Base-by-base conservation (phyloP, 2,888 invertebrate species). In the Stramonita haemastoma region DNA sequence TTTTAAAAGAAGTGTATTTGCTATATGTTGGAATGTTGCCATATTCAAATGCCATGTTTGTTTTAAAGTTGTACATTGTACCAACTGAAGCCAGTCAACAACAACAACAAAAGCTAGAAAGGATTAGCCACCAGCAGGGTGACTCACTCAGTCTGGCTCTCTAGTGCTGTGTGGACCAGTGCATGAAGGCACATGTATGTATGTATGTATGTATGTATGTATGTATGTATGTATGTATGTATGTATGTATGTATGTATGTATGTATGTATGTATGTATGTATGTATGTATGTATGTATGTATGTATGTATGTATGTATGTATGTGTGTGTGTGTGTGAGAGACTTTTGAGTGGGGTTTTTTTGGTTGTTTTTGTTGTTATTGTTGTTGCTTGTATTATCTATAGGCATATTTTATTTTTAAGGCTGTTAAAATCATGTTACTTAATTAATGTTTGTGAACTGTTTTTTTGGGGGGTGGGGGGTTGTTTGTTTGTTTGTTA, bases 171-270 rank as follows among this genome's bases (percentile, higher is more conserved):
- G n/a, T n/a, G n/a, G n/a, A n/a, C 13, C 60, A 60, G 22, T 73
- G 73, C 22, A 73, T 26, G 73, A 73, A 26, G 79, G 34, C 34
- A 79, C 79, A 29, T 79, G 79, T 32, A 34, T 79, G 79, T 79
- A 26, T 79, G 79, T 79, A 26, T 79, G 79, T 79, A 26, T 79
- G 79, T 32, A 26, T 79, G 79, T 79, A 26, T 79, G 79, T 79
- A 26, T 79, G 79, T 79, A 26, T 79, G 79, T 79, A 26, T 79
- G 79, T 79, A 26, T 79, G 79, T 79, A 26, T 79, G 79, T 79
- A 26, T 79, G 79, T 79, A 26, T 79, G 79, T 79, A 34, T 79
- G 79, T 79, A 26, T 79, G 79, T 79, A 26, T 79, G 79, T 79
- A 26, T 79, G 79, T 79, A 26, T 79, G 79, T 79, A 26, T 79